phyloP scores from a whole-genome alignment of 2,113 vertebrate genomes.

The Callaeas wilsoni region DNA sequence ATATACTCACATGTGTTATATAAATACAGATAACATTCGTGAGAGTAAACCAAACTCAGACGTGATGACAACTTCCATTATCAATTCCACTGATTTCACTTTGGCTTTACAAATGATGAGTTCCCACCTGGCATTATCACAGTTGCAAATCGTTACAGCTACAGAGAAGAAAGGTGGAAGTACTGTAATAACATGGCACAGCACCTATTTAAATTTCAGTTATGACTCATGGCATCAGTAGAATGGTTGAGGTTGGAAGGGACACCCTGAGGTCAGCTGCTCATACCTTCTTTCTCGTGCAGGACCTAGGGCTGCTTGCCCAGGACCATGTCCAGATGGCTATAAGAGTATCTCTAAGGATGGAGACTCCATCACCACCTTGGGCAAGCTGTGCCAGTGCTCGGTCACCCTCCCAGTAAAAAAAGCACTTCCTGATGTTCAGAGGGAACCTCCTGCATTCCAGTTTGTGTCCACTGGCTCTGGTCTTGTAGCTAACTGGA shows the following conservation, averaged over 20 bases:
- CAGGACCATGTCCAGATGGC: fast-evolving
- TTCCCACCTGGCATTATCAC: neutral
- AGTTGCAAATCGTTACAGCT: neutral
- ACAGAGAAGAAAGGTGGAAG: neutral
- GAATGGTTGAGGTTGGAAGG: neutral
- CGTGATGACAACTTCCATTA: neutral
- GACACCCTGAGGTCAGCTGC: neutral
- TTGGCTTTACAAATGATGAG: neutral
- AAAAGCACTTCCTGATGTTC: neutral
- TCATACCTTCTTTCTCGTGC: neutral
- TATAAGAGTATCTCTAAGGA: neutral
- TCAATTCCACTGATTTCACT: neutral
- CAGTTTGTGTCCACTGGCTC: neutral
- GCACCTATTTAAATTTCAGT: neutral
- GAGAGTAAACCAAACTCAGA: neutral
- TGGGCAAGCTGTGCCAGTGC: neutral
- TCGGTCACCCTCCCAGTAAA: neutral
- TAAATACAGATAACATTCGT: neutral
- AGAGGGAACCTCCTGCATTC: neutral
- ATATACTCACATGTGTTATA: fast-evolving
- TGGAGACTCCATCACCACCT: neutral
- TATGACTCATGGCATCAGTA: neutral
- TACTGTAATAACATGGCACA: neutral
- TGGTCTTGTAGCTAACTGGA: neutral
- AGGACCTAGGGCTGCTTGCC: neutral